Evolutionary conservation across 2,113 vertebrate genomes (phyloP).

Genomic region (Lates calcarifer): DNA sequence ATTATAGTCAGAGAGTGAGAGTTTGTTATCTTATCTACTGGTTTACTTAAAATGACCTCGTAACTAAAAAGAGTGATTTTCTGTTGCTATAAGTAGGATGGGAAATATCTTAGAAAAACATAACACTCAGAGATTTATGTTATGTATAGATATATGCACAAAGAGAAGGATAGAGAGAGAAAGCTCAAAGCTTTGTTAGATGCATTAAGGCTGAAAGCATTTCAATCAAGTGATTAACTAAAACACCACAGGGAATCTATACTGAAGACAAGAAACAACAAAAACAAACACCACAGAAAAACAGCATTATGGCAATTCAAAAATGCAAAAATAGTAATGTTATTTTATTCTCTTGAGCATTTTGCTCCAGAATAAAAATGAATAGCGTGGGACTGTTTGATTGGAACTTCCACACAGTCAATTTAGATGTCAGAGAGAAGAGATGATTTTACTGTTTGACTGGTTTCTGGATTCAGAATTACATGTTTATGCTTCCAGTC

Average conservation of each 20-base stretch:
- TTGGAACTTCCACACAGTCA: background rate
- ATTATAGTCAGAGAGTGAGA: background rate
- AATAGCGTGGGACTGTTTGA: background rate
- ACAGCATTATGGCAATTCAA: background rate
- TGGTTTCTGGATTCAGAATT: no score
- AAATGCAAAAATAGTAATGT: background rate
- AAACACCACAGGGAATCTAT: conserved; percentile 8
- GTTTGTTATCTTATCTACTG: conserved; percentile 12
- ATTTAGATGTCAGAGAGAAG: background rate
- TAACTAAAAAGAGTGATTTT: background rate
- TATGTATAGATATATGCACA: background rate
- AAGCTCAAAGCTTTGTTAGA: background rate
- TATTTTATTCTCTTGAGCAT: background rate
- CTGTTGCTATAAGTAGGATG: background rate
- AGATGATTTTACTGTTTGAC: no score
- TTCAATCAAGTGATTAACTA: conserved; percentile 10
- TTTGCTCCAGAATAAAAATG: background rate
- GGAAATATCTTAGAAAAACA: background rate
- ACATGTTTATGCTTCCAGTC: background rate
- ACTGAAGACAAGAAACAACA: conserved; percentile 2
- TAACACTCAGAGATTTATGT: background rate
- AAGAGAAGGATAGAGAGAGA: background rate
- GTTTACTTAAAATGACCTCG: conserved; percentile 40
- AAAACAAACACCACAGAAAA: background rate
- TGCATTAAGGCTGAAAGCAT: conserved; percentile 5